These are phyloP conservation scores for Nicator chloris DNA, from an alignment of 2,113 vertebrate genomes.

Conservation along the genomic window DNA sequence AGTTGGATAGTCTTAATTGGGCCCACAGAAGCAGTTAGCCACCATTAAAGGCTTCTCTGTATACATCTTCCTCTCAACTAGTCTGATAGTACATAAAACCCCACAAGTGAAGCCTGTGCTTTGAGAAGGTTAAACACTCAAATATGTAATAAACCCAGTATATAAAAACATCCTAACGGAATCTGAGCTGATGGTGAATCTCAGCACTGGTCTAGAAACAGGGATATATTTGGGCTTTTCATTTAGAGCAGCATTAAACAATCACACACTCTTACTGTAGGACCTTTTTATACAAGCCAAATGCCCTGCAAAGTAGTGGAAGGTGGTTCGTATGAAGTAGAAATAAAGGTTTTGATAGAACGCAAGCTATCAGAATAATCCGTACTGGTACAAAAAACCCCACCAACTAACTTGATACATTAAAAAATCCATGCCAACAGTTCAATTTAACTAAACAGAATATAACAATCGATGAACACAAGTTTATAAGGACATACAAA, in stretches of 20 bases:
- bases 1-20: slow-evolving; percentile 55
- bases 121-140: slow-evolving; percentile 12
- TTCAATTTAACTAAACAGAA: background rate
- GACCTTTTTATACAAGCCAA: background rate
- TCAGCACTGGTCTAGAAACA: background rate
- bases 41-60: slow-evolving; percentile 47
- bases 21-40: slow-evolving; percentile 50
- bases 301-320: background rate
- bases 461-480: background rate
- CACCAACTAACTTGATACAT: background rate
- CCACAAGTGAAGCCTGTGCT: background rate
- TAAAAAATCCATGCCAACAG: background rate
- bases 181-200: background rate
- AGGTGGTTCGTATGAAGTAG: background rate
- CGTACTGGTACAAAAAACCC: background rate
- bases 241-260: background rate
- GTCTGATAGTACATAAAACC: background rate
- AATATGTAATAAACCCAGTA: background rate
- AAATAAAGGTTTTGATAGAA: background rate
- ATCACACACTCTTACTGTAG: background rate
- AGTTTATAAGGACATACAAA: background rate
- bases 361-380: background rate
- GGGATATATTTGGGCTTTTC: background rate
- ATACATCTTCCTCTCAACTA: slow-evolving; percentile 37
- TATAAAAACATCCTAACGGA: background rate